phyloP scores from a whole-genome alignment of 2,888 invertebrate genomes.

The Pammene fasciana region DNA sequence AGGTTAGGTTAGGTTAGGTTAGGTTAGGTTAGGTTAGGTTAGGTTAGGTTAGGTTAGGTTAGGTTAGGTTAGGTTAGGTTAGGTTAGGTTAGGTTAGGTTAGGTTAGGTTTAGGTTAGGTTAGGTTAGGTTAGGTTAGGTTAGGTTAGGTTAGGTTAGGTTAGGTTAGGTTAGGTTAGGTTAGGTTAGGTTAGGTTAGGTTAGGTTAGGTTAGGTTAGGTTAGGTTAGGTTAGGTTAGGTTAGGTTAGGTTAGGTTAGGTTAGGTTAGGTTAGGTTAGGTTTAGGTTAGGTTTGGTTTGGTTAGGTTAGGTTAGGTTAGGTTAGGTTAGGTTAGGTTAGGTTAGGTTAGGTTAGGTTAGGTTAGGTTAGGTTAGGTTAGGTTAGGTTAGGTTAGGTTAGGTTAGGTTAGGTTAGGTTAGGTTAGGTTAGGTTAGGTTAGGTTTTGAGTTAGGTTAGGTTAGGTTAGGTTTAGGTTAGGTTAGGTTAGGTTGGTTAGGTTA shows the following conservation, averaged over 20 bases:
- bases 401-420: conserved; percentile 17
- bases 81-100: conserved; percentile 39
- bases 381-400: conserved; percentile 7
- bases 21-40: conserved; percentile 35
- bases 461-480: neutral
- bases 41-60: conserved; percentile 35
- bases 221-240: conserved; percentile 25
- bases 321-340: conserved; percentile 26
- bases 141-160: conserved; percentile 22
- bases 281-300: conserved; percentile 24
- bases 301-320: conserved; percentile 25
- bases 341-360: conserved; percentile 24
- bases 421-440: conserved; percentile 20
- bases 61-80: conserved; percentile 38
- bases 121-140: conserved; percentile 24
- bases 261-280: conserved; percentile 24
- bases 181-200: conserved; percentile 21
- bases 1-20: conserved; percentile 21
- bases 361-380: conserved; percentile 22
- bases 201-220: conserved; percentile 26
- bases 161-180: conserved; percentile 24
- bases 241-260: conserved; percentile 24
- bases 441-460: conserved; percentile 3
- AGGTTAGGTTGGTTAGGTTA: neutral
- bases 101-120: conserved; percentile 36